Evolutionary conservation across 2,888 invertebrate genomes (phyloP), one percentile per base, ranked within the genome.

Genomic region (Mythimna lalbum): DNA sequence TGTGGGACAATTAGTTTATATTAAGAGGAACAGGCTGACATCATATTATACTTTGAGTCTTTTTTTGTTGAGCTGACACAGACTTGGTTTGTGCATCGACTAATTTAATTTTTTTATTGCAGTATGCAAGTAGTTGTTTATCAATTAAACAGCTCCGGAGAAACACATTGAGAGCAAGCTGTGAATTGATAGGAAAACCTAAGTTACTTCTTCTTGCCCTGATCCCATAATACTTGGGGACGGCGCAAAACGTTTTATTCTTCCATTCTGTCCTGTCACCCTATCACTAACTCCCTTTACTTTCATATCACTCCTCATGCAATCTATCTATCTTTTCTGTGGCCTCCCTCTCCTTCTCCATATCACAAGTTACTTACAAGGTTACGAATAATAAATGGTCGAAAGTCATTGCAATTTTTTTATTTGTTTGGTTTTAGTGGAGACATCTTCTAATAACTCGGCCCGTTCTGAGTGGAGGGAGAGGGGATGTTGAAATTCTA

Each of bases 21-120:
- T 39, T 43, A n/a, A 39, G 64, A 56, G 23, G 43, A 74, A 57
- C 62, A 19, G 33, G 50, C 80, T 78, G 75, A 75, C 66, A 70
- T 64, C 50, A 78, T 73, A 33, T 27, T 73, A 33, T 27, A 50
- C 21, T 12, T 61, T 19, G n/a, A 19, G 9, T 60, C 0, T 23
- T 73, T 66, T 67, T 59, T 63, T 14, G 17, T 50, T 36, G 27
- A 21, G 14, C 53, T 33, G 39, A 53, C 47, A 62, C 76, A 66
- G 27, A 36, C 69, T 12, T 57, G 27, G 49, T 55, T 39, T 50
- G 59, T 47, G 6, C 31, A 33, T 39, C 14, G 23, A 39, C 12
- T 14, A 52, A 69, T 59, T 52, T 23, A 52, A 5, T 52, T 52
- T 69, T 43, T 2, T 52, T n/a, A 14, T 5, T 23, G n/a, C 50